Evolutionary conservation across 2,888 invertebrate genomes (phyloP), one percentile per base, ranked within the genome.

Genomic region (Mystacides longicornis): DNA sequence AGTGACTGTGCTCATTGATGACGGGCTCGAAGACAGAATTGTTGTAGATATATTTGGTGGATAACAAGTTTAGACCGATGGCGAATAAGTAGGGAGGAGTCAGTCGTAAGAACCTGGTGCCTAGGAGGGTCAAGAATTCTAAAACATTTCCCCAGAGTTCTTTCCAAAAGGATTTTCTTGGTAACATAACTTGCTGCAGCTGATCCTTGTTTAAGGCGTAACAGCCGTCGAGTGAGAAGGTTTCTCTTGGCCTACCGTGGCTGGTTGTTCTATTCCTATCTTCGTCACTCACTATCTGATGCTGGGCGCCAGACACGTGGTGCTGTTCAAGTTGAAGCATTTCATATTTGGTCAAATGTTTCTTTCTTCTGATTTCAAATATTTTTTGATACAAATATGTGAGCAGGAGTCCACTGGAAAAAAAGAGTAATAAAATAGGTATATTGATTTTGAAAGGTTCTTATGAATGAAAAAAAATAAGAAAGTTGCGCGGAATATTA

Each of bases 11-110:
- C 67, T 87, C 86, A 54, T 80, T 77, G 19, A 86, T 79, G 0
- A 83, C 83, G 0, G 87, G 83, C 60, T 87, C 84, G 65, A 89
- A 87, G 2, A 89, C 84, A 0, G 87, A 83, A 60, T 81, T 78
- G 65, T 83, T 83, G 64, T 87, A 82, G 3, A 84, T 78, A 75
- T 87, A 88, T 55, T 85, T 77, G 63, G 86, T 73, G 0, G 86
- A 79, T 31, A 91, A 72, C 66, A 89, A 86, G 61, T 86, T 86
- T 47, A 88, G 69, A 14, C 86, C 83, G 64, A 93, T 81, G 27
- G 89, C 86, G 64, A 90, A 84, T 42, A 89, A 78, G 67, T 93
- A 93, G 0, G 87, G 87, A 1, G 92, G 89, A 1, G 90, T 91
- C 53, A 93, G 70, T 59, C 92, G 81, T 57, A 81, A 75, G 64